Conservation (phyloP, 2,888 invertebrate genomes). For the Brenthis ino region DNA sequence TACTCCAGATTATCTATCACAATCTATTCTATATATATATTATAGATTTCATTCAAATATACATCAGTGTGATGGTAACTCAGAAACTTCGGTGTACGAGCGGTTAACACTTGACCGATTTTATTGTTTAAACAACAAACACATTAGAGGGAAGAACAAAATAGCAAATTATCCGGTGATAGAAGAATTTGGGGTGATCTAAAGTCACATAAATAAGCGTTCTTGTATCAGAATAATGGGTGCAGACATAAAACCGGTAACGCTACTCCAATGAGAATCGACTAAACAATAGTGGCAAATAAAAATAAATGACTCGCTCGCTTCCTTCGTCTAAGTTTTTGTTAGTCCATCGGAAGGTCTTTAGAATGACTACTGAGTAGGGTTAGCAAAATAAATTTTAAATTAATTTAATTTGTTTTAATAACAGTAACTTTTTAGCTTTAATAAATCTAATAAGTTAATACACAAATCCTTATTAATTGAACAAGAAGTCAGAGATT, state of each 20-base stretch:
- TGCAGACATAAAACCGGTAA: slow-evolving; percentile 37
- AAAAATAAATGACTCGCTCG: slow-evolving; percentile 74
- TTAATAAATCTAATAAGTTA: too few relatives aligned
- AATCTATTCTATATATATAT: too few relatives aligned
- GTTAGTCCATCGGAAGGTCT: slow-evolving; percentile 79
- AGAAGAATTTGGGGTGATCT: slow-evolving; percentile 8
- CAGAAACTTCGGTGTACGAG: too few relatives aligned
- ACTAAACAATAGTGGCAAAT: slow-evolving; percentile 75
- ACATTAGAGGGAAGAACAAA: slow-evolving; percentile 3
- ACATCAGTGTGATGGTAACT: too few relatives aligned
- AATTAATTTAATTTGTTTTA: background rate
- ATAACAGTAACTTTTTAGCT: too few relatives aligned
- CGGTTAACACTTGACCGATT: too few relatives aligned
- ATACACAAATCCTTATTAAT: too few relatives aligned
- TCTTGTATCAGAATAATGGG: slow-evolving; percentile 33
- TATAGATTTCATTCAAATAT: too few relatives aligned
- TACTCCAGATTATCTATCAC: too few relatives aligned
- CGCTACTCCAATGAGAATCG: slow-evolving; percentile 65
- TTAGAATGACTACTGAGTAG: slow-evolving; percentile 73
- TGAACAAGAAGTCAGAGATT: too few relatives aligned
- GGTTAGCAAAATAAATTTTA: slow-evolving; percentile 47
- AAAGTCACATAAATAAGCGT: slow-evolving; percentile 28
- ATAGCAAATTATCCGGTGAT: background rate
- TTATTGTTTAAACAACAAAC: background rate
- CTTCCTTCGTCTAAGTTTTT: slow-evolving; percentile 75